Evolutionary conservation across 1,140 invertebrate species (phyloP).

Genomic region (Doryteuthis pealeii): DNA sequence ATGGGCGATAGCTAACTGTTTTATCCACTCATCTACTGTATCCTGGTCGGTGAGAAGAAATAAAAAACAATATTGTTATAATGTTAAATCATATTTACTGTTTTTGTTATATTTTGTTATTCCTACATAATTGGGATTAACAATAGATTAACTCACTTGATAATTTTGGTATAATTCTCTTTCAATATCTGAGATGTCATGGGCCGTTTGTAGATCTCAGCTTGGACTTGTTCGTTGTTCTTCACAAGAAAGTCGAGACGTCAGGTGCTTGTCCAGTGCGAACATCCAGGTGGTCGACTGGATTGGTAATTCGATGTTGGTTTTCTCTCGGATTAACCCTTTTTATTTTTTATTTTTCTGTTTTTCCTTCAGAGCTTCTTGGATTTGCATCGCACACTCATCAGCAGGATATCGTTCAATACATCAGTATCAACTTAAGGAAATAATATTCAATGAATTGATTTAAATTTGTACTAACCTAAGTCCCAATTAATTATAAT

Average conservation of each 20-base stretch:
- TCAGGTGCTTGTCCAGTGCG: conserved; percentile 34
- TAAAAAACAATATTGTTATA: too few relatives aligned
- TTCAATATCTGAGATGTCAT: neutral
- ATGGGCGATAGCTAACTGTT: too few relatives aligned
- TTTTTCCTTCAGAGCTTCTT: conserved; percentile 56
- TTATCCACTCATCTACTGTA: too few relatives aligned
- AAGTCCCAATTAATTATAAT: too few relatives aligned
- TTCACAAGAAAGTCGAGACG: neutral
- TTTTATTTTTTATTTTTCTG: neutral
- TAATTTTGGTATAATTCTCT: conserved; percentile 8
- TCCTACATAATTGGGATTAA: too few relatives aligned
- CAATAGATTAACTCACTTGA: neutral
- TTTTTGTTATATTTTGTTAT: too few relatives aligned
- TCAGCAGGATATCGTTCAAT: conserved; percentile 46
- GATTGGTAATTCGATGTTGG: neutral
- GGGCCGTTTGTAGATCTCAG: neutral
- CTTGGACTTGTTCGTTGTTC: neutral
- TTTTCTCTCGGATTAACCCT: neutral
- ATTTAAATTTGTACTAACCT: too few relatives aligned
- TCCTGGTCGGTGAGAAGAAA: too few relatives aligned
- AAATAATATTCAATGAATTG: too few relatives aligned
- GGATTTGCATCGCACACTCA: conserved; percentile 45
- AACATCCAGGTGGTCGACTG: conserved; percentile 41
- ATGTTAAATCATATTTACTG: too few relatives aligned
- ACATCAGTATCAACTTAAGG: conserved; percentile 47